phyloP scores from a whole-genome alignment of 1,140 invertebrate genomes.

The Drosophila equinoxialis region DNA sequence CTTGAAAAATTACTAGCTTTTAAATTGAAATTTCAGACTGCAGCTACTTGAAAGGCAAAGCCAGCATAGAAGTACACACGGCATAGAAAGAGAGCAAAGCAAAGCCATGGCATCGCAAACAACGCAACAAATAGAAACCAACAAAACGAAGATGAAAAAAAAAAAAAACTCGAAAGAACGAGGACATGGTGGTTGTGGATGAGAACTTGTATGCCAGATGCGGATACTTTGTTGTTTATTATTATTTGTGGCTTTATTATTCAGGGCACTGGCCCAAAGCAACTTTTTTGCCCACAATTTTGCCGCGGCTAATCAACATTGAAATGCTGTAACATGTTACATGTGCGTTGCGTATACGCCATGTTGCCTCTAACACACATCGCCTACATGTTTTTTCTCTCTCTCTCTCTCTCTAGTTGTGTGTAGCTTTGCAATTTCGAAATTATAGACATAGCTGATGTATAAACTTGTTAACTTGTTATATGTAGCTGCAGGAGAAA shows the following conservation, averaged over 20 bases:
- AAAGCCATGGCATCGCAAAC: slow-evolving; percentile 4
- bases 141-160: slow-evolving; percentile 4
- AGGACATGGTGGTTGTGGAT: neutral
- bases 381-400: neutral
- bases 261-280: slow-evolving; percentile 41
- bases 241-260: slow-evolving; percentile 58
- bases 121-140: slow-evolving; percentile 27
- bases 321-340: slow-evolving; percentile 59
- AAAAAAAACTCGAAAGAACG: slow-evolving; percentile 27
- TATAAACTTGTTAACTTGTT: slow-evolving; percentile 26
- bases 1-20: slow-evolving; percentile 65
- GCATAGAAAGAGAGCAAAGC: neutral
- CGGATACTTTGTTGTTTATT: slow-evolving; percentile 46
- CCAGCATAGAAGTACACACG: slow-evolving; percentile 18
- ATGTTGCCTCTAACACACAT: slow-evolving; percentile 18
- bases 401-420: neutral
- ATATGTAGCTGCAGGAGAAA: slow-evolving; percentile 31
- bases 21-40: slow-evolving; percentile 69
- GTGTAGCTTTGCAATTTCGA: slow-evolving; percentile 32
- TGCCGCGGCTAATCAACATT: slow-evolving; percentile 68
- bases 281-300: slow-evolving; percentile 37
- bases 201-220: slow-evolving; percentile 20
- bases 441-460: slow-evolving; percentile 35
- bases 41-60: slow-evolving; percentile 16
- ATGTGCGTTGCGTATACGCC: slow-evolving; percentile 56